Base-by-base conservation (phyloP, 2,113 vertebrate species). In the Mesitornis unicolor region DNA sequence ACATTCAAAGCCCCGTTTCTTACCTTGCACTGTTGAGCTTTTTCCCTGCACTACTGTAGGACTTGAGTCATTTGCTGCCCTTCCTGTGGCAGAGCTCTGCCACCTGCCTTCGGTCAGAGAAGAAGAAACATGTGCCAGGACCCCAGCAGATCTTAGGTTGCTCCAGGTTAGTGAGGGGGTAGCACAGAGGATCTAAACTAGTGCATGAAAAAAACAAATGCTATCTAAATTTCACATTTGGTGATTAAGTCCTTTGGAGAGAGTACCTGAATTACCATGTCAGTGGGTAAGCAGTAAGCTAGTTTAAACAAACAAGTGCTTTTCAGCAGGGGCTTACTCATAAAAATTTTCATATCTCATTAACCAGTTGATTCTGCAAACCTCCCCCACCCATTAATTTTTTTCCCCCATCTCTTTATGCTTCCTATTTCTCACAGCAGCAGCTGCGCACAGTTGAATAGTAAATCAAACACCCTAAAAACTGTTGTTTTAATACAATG, bases 401-500 rank as follows among this genome's bases (percentile, higher is more conserved):
- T 87, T 93, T 96, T 90, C 84, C 81, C 96, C 97, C 94, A 95
- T 97, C 93, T 86, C 89, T 79, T 97, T 95, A 97, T 35, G 80
- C 84, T 70, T 98, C 98, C 98, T 97, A 97, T 97, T 98, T 98
- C 97, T 98, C 84, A 83, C 91, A 97, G 97, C 96, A 96, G 97
- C 98, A 98, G 98, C 98, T 98, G 98, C 69, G 36, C 97, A 89
- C 95, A 97, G 98, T 97, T 98, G 98, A 98, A 98, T 98, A 98
- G 98, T 98, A 98, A 98, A 98, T 98, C 98, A 98, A 98, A 98
- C 97, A 97, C 97, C 98, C 98, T 97, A 98, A 98, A 98, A 97
- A 97, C 98, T 93, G 98, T 98, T 98, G 98, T 98, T 98, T 98
- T 98, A 97, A 98, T 97, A 98, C 98, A 98, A 98, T 98, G 97